Percentiles rank a stretch among this genome's conserved stretches.
phyloP scores from a whole-genome alignment of 2,888 invertebrate genomes.

The Cheilosia urbana region DNA sequence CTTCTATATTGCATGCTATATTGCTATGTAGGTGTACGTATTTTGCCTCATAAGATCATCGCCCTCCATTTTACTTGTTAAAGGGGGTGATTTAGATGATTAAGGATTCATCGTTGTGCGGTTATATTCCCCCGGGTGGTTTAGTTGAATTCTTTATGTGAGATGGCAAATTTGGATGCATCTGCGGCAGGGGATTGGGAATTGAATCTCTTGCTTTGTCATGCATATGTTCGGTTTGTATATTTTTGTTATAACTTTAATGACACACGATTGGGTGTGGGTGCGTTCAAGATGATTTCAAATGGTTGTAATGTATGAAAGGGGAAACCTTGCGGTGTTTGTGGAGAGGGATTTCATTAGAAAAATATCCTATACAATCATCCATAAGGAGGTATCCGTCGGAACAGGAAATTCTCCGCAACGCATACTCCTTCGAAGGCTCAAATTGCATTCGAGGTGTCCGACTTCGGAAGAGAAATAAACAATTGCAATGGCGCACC shows the following conservation, averaged over 20 bases:
- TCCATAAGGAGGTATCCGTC: too few relatives aligned
- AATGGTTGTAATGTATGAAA: background rate
- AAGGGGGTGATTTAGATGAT: conserved; percentile 45
- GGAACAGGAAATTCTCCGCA: too few relatives aligned
- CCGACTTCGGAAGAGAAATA: too few relatives aligned
- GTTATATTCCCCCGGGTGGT: conserved; percentile 55
- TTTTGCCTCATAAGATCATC: conserved; percentile 10
- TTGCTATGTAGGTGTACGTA: conserved; percentile 2
- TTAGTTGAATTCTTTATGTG: conserved; percentile 25
- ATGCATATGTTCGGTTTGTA: conserved; percentile 22
- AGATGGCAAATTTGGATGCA: conserved; percentile 15
- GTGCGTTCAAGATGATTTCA: background rate
- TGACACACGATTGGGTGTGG: conserved; percentile 13
- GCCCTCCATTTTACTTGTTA: conserved; percentile 3
- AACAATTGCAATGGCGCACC: too few relatives aligned
- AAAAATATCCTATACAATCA: too few relatives aligned
- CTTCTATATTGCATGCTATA: conserved; percentile 13
- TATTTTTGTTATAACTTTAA: conserved; percentile 8
- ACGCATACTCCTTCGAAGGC: too few relatives aligned
- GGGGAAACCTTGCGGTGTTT: too few relatives aligned
- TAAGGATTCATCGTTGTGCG: conserved; percentile 52
- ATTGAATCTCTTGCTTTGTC: conserved; percentile 13
- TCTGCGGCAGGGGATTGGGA: conserved; percentile 25
- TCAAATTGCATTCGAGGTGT: too few relatives aligned
- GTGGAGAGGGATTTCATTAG: too few relatives aligned